Evolutionary conservation across 92 coral and sea anemone species (phyloP).

Genomic region (Porites lobata): DNA sequence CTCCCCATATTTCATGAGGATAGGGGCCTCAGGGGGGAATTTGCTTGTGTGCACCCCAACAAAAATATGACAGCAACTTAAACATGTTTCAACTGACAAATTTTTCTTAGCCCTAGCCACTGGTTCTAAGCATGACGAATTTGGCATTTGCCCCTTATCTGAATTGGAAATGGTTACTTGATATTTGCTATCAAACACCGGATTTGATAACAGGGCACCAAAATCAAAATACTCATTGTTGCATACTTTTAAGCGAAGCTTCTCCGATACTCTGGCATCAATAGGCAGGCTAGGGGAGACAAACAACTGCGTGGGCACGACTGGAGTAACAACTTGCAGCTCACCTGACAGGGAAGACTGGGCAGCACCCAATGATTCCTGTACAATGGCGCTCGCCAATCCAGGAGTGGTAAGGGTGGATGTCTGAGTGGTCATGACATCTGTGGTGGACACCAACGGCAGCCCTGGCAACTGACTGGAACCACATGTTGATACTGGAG

Average conservation of each 20-base stretch:
- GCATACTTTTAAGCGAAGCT: conserved; percentile 44
- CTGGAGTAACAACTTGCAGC: conserved; percentile 3
- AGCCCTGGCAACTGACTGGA: background rate
- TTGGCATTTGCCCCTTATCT: conserved; percentile 9
- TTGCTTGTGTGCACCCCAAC: conserved; percentile 55
- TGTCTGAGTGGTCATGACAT: no score
- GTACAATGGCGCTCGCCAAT: background rate
- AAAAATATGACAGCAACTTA: conserved; percentile 38
- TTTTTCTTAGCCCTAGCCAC: conserved; percentile 39
- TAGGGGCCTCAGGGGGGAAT: conserved; percentile 47
- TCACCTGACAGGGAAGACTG: conserved; percentile 34
- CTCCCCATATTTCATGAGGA: no score
- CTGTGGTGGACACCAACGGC: conserved; percentile 1
- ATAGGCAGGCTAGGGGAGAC: conserved; percentile 51
- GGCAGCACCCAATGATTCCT: background rate
- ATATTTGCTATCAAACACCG: conserved; percentile 28
- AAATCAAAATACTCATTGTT: background rate
- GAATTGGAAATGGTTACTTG: conserved; percentile 23
- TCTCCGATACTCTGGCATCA: conserved; percentile 51
- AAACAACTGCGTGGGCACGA: conserved; percentile 25
- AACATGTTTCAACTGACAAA: conserved; percentile 52
- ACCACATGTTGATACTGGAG: background rate
- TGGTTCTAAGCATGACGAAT: conserved; percentile 38
- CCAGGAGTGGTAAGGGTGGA: no score
- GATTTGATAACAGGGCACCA: conserved; percentile 7